These are phyloP conservation scores for Sthenelais limicola DNA, from an alignment of 2,888 invertebrate genomes.

Conservation along the genomic window DNA sequence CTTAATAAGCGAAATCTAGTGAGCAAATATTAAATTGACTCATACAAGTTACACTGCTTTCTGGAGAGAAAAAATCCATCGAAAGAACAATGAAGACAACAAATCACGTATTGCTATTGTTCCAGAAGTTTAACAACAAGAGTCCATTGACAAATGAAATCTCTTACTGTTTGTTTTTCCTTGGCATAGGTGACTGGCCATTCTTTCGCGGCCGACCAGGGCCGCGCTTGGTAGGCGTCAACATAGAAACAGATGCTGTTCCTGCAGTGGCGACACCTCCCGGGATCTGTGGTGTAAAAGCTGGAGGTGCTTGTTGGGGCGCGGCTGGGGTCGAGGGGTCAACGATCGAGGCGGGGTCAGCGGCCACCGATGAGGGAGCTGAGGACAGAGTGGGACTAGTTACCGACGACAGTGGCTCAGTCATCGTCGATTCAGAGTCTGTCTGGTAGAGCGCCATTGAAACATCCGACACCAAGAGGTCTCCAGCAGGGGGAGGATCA, in stretches of 20 bases:
- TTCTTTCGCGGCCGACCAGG: slow-evolving; percentile 87
- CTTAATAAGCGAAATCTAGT: too few species aligned
- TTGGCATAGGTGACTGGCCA: slow-evolving; percentile 71
- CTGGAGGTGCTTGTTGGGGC: neutral
- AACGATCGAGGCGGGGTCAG: neutral
- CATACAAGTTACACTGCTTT: too few species aligned
- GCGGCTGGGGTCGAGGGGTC: neutral
- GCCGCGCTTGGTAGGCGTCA: slow-evolving; percentile 76
- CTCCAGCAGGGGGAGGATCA: slow-evolving; percentile 7
- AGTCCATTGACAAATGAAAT: neutral
- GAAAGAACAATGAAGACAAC: too few species aligned
- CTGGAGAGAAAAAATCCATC: too few species aligned
- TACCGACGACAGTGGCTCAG: slow-evolving; percentile 18
- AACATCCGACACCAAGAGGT: neutral
- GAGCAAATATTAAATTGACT: too few species aligned
- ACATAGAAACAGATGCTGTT: slow-evolving; percentile 11
- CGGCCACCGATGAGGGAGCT: slow-evolving; percentile 21
- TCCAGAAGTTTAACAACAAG: neutral
- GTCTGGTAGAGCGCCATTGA: neutral
- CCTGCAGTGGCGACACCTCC: slow-evolving; percentile 29
- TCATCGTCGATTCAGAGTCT: slow-evolving; percentile 24
- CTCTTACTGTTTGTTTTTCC: slow-evolving; percentile 52
- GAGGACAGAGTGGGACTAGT: slow-evolving; percentile 17
- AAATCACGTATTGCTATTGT: neutral
- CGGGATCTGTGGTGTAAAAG: slow-evolving; percentile 20